These are phyloP conservation scores for Crocallis elinguaria DNA, from an alignment of 2,888 invertebrate genomes.

Conservation along the genomic window DNA sequence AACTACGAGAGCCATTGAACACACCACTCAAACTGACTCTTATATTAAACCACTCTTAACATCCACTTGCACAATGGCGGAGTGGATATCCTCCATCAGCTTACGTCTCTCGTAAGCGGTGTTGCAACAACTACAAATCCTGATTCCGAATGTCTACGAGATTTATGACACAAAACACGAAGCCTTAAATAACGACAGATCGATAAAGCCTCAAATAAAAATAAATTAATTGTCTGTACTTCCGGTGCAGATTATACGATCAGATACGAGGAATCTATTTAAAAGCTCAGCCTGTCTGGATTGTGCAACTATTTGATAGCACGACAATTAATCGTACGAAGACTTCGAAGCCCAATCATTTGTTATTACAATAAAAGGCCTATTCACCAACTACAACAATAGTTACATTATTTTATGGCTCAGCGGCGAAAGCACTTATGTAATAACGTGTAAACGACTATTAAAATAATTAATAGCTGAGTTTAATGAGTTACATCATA, in stretches of 20 bases:
- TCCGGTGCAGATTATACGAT: conserved; percentile 35
- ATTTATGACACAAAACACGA: conserved; percentile 16
- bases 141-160: conserved; percentile 11
- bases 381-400: conserved; percentile 73
- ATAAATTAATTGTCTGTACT: conserved; percentile 41
- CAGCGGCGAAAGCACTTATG: conserved; percentile 73
- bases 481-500: conserved; percentile 73
- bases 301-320: conserved; percentile 49
- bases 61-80: too few species aligned
- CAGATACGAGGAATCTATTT: conserved; percentile 40
- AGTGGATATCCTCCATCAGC: not conserved
- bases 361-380: conserved; percentile 68
- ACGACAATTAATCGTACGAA: conserved; percentile 56
- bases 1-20: too few species aligned
- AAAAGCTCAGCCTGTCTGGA: conserved; percentile 31
- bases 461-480: conserved; percentile 79
- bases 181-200: conserved; percentile 17
- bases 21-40: too few species aligned
- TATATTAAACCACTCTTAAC: too few species aligned
- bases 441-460: conserved; percentile 69
- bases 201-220: conserved; percentile 32
- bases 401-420: conserved; percentile 72
- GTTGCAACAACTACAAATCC: conserved; percentile 17
- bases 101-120: not conserved
- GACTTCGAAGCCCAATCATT: conserved; percentile 45